phyloP scores from a whole-genome alignment of 1,140 invertebrate species.

The Phymorhynchus buccinoides region DNA sequence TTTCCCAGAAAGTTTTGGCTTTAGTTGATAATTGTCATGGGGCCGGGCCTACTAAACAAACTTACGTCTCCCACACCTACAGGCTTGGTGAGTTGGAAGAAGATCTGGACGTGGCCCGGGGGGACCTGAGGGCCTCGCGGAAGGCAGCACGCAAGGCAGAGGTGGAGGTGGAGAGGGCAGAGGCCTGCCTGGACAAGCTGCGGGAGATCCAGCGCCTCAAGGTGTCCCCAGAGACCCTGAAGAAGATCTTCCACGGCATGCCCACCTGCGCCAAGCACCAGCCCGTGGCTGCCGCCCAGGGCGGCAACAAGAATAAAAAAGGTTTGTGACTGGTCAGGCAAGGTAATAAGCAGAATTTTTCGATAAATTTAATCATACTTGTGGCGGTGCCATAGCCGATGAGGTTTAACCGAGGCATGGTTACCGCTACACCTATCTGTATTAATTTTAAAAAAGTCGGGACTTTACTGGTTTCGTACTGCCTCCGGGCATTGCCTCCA shows the following conservation, averaged over 20 bases:
- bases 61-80: neutral
- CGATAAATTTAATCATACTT: too few relatives aligned
- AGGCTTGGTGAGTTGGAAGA: slow-evolving; percentile 29
- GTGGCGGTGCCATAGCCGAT: too few relatives aligned
- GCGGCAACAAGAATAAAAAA: slow-evolving; percentile 30
- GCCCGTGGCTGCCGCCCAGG: neutral
- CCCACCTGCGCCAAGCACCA: slow-evolving; percentile 46
- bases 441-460: too few relatives aligned
- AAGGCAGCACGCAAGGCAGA: slow-evolving; percentile 48
- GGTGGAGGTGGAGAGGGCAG: slow-evolving; percentile 54
- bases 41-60: too few relatives aligned
- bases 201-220: slow-evolving; percentile 60
- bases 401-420: too few relatives aligned
- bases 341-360: too few relatives aligned
- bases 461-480: too few relatives aligned
- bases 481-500: too few relatives aligned
- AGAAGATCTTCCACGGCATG: slow-evolving; percentile 64
- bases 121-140: slow-evolving; percentile 36
- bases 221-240: slow-evolving; percentile 54
- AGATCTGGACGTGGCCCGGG: slow-evolving; percentile 40
- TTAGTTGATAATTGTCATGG: too few relatives aligned
- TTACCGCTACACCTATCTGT: too few relatives aligned
- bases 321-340: too few relatives aligned
- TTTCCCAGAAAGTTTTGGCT: too few relatives aligned
- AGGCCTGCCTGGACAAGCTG: slow-evolving; percentile 49